Base-by-base conservation (phyloP, 2,113 vertebrate species). In the Rhinichthys klamathensis region DNA sequence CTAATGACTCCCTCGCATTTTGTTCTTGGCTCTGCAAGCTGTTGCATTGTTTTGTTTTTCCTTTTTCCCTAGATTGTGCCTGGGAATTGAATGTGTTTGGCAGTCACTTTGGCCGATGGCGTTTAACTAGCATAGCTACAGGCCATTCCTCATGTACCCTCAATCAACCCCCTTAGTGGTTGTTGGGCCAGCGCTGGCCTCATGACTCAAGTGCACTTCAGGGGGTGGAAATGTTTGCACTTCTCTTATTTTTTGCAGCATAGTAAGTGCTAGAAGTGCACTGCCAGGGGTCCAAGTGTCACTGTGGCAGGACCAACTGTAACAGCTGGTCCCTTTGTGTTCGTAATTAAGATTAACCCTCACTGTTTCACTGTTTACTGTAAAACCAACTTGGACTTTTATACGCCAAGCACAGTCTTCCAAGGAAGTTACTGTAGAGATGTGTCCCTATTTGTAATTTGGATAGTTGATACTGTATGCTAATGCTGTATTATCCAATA, bases 311-410 rank as follows among this genome's bases (percentile, higher is more conserved):
- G 12, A 78, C 58, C 85, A 81, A 58, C 67, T 79, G 87, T 67
- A 89, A 60, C 90, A 92, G 90, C 89, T 93, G 91, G 79, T 87
- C 80, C 18, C 58, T 86, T 92, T 92, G 91, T 93, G 54, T 84
- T 82, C 51, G 25, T 89, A 87, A 89, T 91, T 85, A 87, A 92
- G 78, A 86, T 88, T 74, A 77, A 88, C 90, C 84, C 85, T 89
- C 88, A 88, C 51, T 67, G 85, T 89, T 91, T 90, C 88, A 88
- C 51, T 67, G 83, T 89, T 91, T 89, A 90, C 86, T 89, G 86
- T 89, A 90, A 90, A 79, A 63, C 76, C 82, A 84, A 72, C 58
- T 54, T 35, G 51, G 70, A 84, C 27, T 18, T 46, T 81, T 32
- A 8, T 18, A 69, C 3, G 58, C 73, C 80, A 86, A 61, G 38